A percentile compares a stretch with the other conserved stretches of the same genome.
Evolutionary conservation across 2,888 invertebrate genomes (phyloP).

Genomic region (Diaprepes abbreviatus): DNA sequence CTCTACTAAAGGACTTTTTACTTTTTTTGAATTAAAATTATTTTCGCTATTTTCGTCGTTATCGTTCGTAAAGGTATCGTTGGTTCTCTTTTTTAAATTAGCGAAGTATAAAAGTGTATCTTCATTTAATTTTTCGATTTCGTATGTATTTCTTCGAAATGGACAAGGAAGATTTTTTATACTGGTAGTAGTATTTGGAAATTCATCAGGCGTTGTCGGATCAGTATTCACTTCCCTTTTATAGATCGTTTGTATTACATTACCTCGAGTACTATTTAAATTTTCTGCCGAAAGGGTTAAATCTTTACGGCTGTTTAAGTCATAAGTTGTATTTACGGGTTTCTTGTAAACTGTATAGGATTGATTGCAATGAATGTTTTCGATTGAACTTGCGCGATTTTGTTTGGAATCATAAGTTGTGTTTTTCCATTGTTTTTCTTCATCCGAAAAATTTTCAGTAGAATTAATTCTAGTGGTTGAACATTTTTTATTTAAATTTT

Average conservation of each 20-base stretch:
- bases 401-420: not conserved
- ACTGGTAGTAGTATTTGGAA: conserved; percentile 7
- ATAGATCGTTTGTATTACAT: not conserved
- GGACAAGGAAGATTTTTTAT: not conserved
- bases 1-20: conserved; percentile 4
- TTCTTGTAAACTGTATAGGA: conserved; percentile 2
- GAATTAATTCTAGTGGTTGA: conserved; percentile 1
- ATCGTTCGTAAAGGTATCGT: conserved; percentile 32
- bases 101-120: not conserved
- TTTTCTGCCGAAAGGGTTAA: conserved; percentile 25
- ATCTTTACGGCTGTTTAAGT: not conserved
- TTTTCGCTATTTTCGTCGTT: not conserved
- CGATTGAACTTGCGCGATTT: conserved; percentile 12
- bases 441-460: not conserved
- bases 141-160: conserved; percentile 15
- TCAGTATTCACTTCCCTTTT: conserved; percentile 1
- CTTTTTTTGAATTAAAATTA: conserved; percentile 3
- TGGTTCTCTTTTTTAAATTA: conserved; percentile 46
- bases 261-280: not conserved
- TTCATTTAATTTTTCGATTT: conserved; percentile 11
- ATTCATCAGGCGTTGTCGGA: conserved; percentile 2
- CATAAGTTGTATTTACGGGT: not conserved
- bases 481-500: not conserved
- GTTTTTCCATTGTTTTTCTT: not conserved
- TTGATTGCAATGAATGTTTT: conserved; percentile 12